A percentile compares a stretch with the other conserved stretches of the same genome.
Conservation (phyloP, 1,140 invertebrate species). For the Homalodisca vitripennis region DNA sequence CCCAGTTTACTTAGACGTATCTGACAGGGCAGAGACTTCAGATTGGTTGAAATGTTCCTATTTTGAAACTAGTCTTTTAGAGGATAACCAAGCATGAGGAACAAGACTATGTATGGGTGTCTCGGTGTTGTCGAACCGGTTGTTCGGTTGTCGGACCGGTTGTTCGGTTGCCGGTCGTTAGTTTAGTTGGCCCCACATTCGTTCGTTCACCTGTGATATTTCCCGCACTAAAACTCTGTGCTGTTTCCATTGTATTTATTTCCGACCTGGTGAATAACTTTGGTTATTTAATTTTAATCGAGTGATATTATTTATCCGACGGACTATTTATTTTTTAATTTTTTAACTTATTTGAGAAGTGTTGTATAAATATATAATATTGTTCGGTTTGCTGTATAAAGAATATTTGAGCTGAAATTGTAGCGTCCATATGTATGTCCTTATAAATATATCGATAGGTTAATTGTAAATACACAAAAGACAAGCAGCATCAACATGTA, state of each 20-base stretch:
- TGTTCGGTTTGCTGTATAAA: slow-evolving; percentile 7
- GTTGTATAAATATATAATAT: not conserved
- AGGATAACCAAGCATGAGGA: slow-evolving; percentile 13
- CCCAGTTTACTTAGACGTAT: not conserved
- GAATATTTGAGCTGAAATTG: slow-evolving; percentile 1
- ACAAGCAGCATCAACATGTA: slow-evolving; percentile 11
- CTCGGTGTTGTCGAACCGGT: not conserved
- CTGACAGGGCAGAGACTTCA: not conserved
- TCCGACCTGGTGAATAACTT: slow-evolving; percentile 4
- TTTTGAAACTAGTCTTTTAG: slow-evolving; percentile 46
- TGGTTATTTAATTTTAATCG: not conserved
- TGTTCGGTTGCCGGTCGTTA: not conserved
- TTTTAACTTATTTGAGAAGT: not conserved
- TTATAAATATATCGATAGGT: slow-evolving; percentile 20
- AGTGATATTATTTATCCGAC: slow-evolving; percentile 21
- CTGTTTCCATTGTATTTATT: not conserved
- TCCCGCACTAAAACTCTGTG: not conserved
- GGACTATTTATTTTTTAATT: slow-evolving; percentile 1
- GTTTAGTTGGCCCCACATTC: slow-evolving; percentile 4
- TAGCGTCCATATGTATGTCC: slow-evolving; percentile 14
- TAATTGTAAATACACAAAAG: slow-evolving; percentile 25
- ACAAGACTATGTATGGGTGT: too few relatives aligned
- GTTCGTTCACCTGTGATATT: slow-evolving; percentile 25
- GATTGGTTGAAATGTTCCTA: slow-evolving; percentile 45
- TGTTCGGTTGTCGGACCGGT: not conserved